Evolutionary conservation across 2,113 vertebrate species (phyloP).

Genomic region (Suncus etruscus): DNA sequence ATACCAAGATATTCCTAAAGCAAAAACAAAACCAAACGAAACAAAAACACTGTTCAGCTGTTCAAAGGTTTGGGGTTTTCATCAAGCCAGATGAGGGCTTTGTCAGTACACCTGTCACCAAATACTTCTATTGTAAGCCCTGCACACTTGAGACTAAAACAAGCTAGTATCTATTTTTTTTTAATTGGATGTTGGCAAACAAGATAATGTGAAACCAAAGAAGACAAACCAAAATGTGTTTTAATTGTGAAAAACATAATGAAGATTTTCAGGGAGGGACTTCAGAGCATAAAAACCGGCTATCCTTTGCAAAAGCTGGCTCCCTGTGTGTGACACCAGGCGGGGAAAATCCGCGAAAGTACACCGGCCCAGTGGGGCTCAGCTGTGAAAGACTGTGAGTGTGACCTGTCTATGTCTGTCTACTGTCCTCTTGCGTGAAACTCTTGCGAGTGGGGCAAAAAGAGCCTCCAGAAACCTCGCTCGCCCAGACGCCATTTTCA

Average conservation of each 20-base stretch:
- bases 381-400: no score
- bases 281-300: no score
- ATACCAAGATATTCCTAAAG: slow-evolving; percentile 29
- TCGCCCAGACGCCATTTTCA: no score
- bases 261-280: no score
- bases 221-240: slow-evolving; percentile 33
- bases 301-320: no score
- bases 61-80: slow-evolving; percentile 13
- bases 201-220: not conserved
- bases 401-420: no score
- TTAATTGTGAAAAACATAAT: not conserved
- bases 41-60: not conserved
- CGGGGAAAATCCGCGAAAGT: no score
- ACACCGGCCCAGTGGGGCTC: no score
- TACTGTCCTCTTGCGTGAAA: no score
- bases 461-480: no score
- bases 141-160: not conserved
- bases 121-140: not conserved
- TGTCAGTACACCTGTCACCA: not conserved
- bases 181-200: slow-evolving; percentile 41
- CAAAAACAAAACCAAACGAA: not conserved
- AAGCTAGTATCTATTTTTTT: not conserved
- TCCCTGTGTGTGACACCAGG: no score
- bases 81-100: slow-evolving; percentile 38
- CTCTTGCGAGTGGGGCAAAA: no score